Base-by-base conservation (phyloP, 2,113 vertebrate species). In the Uria lomvia region DNA sequence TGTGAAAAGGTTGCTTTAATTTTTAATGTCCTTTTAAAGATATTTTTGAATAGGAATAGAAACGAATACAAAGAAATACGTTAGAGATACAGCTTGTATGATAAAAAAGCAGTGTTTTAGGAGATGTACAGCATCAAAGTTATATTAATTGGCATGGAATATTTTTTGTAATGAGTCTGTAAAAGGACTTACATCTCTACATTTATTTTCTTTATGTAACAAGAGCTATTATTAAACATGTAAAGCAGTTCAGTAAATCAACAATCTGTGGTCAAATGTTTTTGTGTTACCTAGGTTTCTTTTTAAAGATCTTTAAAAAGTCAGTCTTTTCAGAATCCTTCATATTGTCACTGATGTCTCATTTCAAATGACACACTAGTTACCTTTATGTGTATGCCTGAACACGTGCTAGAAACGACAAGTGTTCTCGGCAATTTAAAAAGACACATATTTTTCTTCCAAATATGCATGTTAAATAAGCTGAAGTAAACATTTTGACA, bases 331-430 rank as follows among this genome's bases (percentile, higher is more conserved):
- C 22, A 89, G 88, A 86, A 45, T 76, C 77, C 53, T 94, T 94
- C 36, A 50, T 60, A 1, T 94, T 96, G 78, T 96, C 94, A 92
- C 76, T 3, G 73, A 80, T 94, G 86, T 32, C 81, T 96, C 84
- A 77, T 96, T 96, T 91, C 86, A 92, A 92, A 96, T 96, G 96
- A 96, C 96, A 74, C 60, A 94, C 94, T 90, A 49, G 78, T 97
- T 73, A 74, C 26, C 23, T 26, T 73, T 76, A 70, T 87, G 86
- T 88, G 75, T 93, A 94, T 90, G 90, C 76, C 82, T 18, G 74
- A 96, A 72, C 92, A 91, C 16, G 29, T 96, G 92, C 47, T 74
- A 59, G 76, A 50, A 88, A 74, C 65, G 79, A 49, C 80, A 94
- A 92, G 42, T 49, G 38, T 20, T 53, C 50, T 75, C 53, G 82